Evolutionary conservation across 2,113 vertebrate genomes (phyloP).

Genomic region (Colinus virginianus): DNA sequence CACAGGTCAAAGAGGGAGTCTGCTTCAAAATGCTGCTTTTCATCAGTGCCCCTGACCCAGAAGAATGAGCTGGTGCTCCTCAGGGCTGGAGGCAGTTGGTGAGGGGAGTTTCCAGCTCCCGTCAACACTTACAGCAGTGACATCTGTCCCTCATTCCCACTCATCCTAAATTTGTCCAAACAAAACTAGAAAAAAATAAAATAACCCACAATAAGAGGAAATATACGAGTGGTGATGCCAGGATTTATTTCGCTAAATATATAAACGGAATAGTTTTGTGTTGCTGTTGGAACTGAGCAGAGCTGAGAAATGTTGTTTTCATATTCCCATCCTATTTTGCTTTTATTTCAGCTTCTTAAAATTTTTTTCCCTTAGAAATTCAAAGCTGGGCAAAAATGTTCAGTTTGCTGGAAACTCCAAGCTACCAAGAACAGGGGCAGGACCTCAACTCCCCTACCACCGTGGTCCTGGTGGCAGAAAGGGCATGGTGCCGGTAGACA

Average conservation of each 20-base stretch:
- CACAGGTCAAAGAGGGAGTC: rapidly evolving
- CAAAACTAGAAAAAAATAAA: conserved; percentile 9
- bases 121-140: neutral
- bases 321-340: conserved; percentile 57
- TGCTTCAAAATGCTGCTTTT: neutral
- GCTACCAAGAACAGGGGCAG: neutral
- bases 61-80: neutral
- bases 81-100: neutral
- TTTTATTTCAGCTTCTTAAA: conserved; percentile 59
- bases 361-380: conserved; percentile 52
- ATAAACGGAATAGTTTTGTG: conserved; percentile 47
- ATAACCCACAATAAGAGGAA: conserved; percentile 40
- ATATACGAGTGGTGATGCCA: conserved; percentile 12
- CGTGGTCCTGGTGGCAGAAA: neutral
- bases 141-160: conserved; percentile 10
- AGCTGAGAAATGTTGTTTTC: conserved; percentile 64
- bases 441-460: neutral
- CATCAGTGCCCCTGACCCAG: neutral
- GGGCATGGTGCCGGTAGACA: neutral
- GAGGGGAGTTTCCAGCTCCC: neutral
- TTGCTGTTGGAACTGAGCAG: conserved; percentile 63
- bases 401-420: neutral
- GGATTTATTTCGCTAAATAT: conserved; percentile 53
- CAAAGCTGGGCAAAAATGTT: neutral
- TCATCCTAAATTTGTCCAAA: neutral